A percentile compares a stretch with the other conserved stretches of the same genome.
phyloP scores from a whole-genome alignment of 2,797 vertebrate genomes.

The Lepus townsendii region DNA sequence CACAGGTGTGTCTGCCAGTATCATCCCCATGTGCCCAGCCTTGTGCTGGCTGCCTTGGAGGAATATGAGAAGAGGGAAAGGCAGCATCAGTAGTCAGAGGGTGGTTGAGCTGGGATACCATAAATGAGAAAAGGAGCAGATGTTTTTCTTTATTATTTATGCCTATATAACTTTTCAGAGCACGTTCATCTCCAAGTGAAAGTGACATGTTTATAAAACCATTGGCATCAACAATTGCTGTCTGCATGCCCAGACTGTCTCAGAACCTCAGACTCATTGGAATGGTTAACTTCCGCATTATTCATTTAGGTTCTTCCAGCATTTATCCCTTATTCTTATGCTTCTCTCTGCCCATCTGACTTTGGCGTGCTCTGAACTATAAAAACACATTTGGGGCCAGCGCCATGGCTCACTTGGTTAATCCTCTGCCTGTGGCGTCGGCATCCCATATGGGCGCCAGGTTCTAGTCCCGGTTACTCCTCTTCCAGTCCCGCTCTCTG shows the following conservation, averaged over 20 bases:
- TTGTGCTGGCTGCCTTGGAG: neutral
- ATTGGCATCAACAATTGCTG: conserved; percentile 52
- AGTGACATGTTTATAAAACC: conserved; percentile 69
- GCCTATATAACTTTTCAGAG: conserved; percentile 67
- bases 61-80: neutral
- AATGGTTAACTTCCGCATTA: conserved; percentile 47
- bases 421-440: too few relatives aligned
- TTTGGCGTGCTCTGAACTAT: conserved; percentile 53
- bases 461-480: too few relatives aligned
- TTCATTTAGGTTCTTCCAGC: conserved; percentile 40
- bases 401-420: too few relatives aligned
- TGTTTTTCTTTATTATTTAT: conserved; percentile 8
- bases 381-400: conserved; percentile 41
- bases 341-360: conserved; percentile 51
- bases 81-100: neutral
- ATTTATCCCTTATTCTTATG: conserved; percentile 5
- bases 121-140: neutral
- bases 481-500: too few relatives aligned
- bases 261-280: conserved; percentile 6
- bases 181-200: conserved; percentile 28
- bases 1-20: neutral
- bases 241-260: conserved; percentile 45
- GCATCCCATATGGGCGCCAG: too few relatives aligned
- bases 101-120: neutral
- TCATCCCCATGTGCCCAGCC: neutral